Conservation (phyloP, 2,888 invertebrate genomes). For the Hetaerina titia region DNA sequence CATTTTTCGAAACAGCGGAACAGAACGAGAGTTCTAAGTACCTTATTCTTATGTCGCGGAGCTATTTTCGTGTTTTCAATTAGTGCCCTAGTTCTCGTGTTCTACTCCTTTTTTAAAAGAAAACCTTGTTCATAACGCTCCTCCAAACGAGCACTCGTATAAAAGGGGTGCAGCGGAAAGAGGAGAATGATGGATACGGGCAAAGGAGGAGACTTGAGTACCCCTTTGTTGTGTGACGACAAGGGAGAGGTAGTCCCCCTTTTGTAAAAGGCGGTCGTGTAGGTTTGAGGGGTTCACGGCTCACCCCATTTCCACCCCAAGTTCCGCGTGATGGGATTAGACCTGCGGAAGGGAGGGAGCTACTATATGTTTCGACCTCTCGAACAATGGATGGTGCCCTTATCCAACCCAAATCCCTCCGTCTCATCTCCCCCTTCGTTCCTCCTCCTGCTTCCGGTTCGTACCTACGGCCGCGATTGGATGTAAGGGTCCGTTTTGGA, state of each 20-base stretch:
- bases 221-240: neutral
- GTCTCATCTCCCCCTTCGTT: neutral
- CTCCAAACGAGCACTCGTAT: neutral
- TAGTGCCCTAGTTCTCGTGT: neutral
- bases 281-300: neutral
- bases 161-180: neutral
- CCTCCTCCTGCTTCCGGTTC: neutral
- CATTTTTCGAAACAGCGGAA: neutral
- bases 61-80: constrained; percentile 25
- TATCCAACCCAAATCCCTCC: neutral
- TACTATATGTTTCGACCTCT: constrained; percentile 10
- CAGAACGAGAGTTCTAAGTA: neutral
- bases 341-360: neutral
- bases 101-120: neutral
- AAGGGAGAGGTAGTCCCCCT: neutral
- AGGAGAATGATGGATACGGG: constrained; percentile 14
- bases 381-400: neutral
- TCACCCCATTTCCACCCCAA: neutral
- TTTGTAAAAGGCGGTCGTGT: constrained; percentile 18
- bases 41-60: neutral
- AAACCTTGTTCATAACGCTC: neutral
- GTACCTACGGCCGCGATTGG: neutral
- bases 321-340: neutral
- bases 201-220: neutral
- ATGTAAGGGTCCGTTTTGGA: neutral